These are phyloP conservation scores for Anoplophora glabripennis DNA, from an alignment of 1,140 invertebrate species.

Conservation along the genomic window DNA sequence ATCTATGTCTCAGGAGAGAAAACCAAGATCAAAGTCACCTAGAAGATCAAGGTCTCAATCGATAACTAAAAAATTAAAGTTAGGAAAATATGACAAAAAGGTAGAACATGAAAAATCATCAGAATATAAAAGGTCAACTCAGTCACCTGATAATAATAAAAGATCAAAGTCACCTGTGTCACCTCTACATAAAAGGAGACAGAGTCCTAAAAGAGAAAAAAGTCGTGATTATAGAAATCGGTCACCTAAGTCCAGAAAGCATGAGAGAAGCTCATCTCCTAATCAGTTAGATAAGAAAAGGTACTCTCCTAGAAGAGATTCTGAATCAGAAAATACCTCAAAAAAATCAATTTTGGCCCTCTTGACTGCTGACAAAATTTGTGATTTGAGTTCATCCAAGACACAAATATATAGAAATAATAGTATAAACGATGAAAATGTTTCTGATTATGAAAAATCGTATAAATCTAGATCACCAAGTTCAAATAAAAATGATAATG, in stretches of 20 bases:
- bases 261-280: too few species aligned
- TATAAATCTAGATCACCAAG: not conserved
- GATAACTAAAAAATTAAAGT: not conserved
- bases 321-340: not conserved
- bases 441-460: not conserved
- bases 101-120: constrained; percentile 5
- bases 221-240: too few species aligned
- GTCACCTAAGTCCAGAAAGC: too few species aligned
- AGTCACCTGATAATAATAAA: not conserved
- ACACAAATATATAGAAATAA: not conserved
- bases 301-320: not conserved
- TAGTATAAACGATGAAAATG: not conserved
- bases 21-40: constrained; percentile 1
- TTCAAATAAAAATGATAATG: not conserved
- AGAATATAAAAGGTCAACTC: not conserved
- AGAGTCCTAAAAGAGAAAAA: too few species aligned
- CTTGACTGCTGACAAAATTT: not conserved
- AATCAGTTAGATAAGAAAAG: too few species aligned
- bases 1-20: constrained; percentile 8
- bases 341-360: constrained; percentile 1
- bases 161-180: not conserved
- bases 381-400: not conserved
- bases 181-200: too few species aligned
- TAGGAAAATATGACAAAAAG: not conserved
- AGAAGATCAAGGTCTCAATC: not conserved